Conservation (phyloP, 1,140 invertebrate genomes). For the Brachionus sp. region DNA sequence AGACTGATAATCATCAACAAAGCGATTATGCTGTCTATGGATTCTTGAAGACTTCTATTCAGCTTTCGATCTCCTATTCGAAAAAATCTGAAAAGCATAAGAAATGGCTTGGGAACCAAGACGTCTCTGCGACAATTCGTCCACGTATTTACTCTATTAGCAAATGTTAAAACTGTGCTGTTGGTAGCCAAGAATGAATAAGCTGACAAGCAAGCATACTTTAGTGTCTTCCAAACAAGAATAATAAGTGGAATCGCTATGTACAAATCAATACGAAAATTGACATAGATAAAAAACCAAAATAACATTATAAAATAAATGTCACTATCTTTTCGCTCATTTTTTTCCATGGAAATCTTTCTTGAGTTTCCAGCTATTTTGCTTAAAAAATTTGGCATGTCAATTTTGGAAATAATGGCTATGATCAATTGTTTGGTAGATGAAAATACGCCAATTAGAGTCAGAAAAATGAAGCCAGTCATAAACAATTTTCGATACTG, state of each 20-base stretch:
- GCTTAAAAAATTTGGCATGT: background rate
- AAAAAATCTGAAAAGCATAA: background rate
- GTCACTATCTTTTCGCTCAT: background rate
- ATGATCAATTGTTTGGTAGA: background rate
- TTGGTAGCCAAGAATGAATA: background rate
- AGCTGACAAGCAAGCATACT: background rate
- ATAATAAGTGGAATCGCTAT: slow-evolving; percentile 10
- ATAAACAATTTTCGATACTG: background rate
- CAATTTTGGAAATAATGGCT: background rate
- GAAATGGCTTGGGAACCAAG: background rate
- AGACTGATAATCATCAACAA: slow-evolving; percentile 20
- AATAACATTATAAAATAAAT: slow-evolving; percentile 16
- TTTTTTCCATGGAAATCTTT: background rate
- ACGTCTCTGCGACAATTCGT: background rate
- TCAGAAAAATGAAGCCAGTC: background rate
- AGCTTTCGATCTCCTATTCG: background rate
- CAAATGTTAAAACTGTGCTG: background rate
- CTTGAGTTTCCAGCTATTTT: background rate
- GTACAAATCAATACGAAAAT: slow-evolving; percentile 22
- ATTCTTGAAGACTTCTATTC: background rate
- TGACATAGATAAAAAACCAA: slow-evolving; percentile 34
- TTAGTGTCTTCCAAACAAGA: slow-evolving; percentile 17
- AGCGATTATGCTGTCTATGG: slow-evolving; percentile 1
- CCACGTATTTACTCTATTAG: background rate
- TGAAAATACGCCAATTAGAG: background rate